Conservation (phyloP, 2,797 vertebrate genomes). For the Manis pentadactyla region DNA sequence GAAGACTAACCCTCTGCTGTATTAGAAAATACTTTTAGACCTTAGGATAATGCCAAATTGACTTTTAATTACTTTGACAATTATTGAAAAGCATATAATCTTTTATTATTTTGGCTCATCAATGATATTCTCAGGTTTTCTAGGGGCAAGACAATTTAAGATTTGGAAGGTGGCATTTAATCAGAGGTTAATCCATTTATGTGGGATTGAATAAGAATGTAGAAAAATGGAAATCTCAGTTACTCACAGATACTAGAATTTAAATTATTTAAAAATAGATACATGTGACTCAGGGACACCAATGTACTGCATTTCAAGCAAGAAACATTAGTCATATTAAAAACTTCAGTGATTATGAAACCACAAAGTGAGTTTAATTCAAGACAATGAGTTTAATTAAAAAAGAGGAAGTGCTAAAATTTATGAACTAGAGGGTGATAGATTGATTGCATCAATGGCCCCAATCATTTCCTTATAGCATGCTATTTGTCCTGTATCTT, state of each 20-base stretch:
- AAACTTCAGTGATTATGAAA: background rate
- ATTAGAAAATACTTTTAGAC: conserved; percentile 46
- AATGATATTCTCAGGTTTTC: conserved; percentile 6
- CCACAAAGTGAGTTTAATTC: background rate
- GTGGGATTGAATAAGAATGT: background rate
- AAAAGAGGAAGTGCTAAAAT: conserved; percentile 22
- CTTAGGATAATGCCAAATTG: conserved; percentile 24
- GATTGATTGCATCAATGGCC: background rate
- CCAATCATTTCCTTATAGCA: background rate
- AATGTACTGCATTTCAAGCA: background rate
- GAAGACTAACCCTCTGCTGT: background rate
- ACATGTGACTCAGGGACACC: background rate
- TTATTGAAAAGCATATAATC: conserved; percentile 47
- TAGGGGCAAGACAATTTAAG: background rate
- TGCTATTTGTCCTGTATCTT: background rate
- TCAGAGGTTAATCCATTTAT: conserved; percentile 36
- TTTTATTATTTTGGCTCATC: conserved; percentile 46
- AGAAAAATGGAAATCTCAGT: conserved; percentile 10
- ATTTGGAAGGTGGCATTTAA: conserved; percentile 8
- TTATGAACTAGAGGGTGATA: background rate
- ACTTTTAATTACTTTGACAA: conserved; percentile 21
- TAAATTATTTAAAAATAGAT: conserved; percentile 47
- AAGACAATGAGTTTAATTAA: background rate
- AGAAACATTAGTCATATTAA: background rate
- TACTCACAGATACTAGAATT: background rate